Evolutionary conservation across 2,113 vertebrate species (phyloP).

Genomic region (Thalassarche chlororhynchos): DNA sequence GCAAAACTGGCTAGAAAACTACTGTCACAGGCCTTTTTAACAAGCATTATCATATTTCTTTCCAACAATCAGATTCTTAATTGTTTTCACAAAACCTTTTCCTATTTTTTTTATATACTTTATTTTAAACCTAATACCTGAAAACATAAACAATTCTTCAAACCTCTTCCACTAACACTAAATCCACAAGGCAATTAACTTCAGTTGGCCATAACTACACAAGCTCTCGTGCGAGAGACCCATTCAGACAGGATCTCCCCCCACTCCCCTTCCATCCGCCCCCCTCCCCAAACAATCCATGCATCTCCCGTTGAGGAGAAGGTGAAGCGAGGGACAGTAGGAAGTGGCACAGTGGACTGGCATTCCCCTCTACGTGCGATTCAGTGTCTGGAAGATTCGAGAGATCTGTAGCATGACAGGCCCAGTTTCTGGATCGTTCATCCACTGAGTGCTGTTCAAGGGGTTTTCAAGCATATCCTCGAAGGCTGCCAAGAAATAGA

Average conservation of each 20-base stretch:
- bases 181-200: constrained; percentile 61
- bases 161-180: constrained; percentile 55
- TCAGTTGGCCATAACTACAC: constrained; percentile 26
- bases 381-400: constrained; percentile 98
- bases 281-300: background rate
- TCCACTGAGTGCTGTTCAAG: constrained; percentile 99
- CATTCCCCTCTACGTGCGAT: constrained; percentile 86
- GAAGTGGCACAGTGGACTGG: background rate
- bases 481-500: constrained; percentile 77
- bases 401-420: constrained; percentile 99
- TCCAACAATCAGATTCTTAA: constrained; percentile 54
- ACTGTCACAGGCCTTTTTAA: background rate
- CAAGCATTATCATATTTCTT: background rate
- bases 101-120: constrained; percentile 51
- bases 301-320: background rate
- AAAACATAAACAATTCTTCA: constrained; percentile 48
- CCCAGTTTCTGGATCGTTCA: constrained; percentile 98
- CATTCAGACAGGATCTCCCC: background rate
- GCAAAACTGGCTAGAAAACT: background rate
- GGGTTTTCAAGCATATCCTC: constrained; percentile 99
- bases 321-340: background rate
- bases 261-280: background rate
- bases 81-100: constrained; percentile 76
- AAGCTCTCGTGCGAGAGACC: background rate
- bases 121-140: constrained; percentile 54